Conservation (phyloP, 2,113 vertebrate species). For the Egretta garzetta region DNA sequence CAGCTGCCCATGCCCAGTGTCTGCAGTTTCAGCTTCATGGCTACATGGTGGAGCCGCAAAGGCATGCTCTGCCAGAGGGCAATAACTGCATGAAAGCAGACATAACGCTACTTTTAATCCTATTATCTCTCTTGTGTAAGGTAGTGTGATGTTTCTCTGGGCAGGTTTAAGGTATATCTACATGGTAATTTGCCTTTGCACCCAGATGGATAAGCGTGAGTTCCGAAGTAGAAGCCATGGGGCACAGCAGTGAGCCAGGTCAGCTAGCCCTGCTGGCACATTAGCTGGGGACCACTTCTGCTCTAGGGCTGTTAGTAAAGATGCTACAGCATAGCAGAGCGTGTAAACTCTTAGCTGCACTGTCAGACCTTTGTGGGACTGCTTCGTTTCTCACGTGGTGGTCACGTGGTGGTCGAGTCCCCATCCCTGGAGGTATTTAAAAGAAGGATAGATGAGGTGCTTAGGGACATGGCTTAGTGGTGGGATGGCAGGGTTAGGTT, state of each 20-base stretch:
- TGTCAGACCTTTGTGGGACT: background rate
- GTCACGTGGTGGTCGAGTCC: too few species aligned
- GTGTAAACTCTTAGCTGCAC: background rate
- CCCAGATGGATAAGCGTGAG: background rate
- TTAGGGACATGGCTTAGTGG: too few species aligned
- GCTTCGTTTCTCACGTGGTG: background rate
- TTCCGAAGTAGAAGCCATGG: background rate
- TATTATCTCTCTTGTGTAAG: background rate
- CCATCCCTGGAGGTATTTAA: too few species aligned
- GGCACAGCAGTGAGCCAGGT: background rate
- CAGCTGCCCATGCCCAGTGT: fast-evolving
- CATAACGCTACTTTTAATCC: background rate
- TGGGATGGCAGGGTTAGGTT: too few species aligned
- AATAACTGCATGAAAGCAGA: background rate
- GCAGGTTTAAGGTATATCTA: background rate
- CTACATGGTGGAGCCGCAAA: background rate
- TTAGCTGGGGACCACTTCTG: background rate
- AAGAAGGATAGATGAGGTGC: too few species aligned
- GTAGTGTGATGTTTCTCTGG: background rate
- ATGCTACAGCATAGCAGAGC: background rate
- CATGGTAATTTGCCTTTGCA: background rate
- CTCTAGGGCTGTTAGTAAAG: background rate
- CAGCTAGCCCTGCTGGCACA: background rate
- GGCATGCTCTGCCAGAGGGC: background rate
- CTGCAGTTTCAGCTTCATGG: background rate